A percentile compares a stretch with the other conserved stretches of the same genome.
Evolutionary conservation across 2,888 invertebrate genomes (phyloP).

Genomic region (Leptinotarsa juncta): DNA sequence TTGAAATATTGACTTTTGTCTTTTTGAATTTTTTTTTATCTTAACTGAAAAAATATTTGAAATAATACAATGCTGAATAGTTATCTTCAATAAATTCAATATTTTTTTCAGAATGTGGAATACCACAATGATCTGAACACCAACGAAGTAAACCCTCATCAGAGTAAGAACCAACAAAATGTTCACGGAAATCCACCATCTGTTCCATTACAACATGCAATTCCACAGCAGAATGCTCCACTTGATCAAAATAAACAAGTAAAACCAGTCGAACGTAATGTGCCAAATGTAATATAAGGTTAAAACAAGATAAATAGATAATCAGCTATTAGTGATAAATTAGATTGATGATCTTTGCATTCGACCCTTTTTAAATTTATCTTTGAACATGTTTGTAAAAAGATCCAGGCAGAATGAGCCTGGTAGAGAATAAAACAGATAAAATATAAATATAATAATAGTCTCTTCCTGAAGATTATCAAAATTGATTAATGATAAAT

Average conservation of each 20-base stretch:
- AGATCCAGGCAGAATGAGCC: no score
- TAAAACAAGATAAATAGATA: background rate
- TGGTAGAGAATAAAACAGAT: no score
- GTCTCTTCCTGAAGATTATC: no score
- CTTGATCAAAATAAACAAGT: constrained; percentile 7
- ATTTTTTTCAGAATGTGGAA: constrained; percentile 30
- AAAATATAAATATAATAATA: no score
- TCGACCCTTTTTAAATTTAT: no score
- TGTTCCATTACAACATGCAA: constrained; percentile 17
- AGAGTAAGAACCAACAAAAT: constrained; percentile 50
- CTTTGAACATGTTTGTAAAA: no score
- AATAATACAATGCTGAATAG: background rate
- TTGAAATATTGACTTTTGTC: no score
- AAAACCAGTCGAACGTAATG: background rate
- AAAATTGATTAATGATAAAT: no score
- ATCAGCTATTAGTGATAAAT: background rate
- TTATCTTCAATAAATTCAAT: background rate
- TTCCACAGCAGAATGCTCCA: background rate
- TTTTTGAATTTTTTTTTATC: no score
- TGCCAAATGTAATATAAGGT: background rate
- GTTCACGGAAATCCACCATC: background rate
- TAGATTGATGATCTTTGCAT: no score
- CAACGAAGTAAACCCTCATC: constrained; percentile 50
- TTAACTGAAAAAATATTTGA: background rate
- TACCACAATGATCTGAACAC: constrained; percentile 45